A percentile compares a stretch with the other conserved stretches of the same genome.
These are phyloP conservation scores for Marronus borbonicus DNA, from an alignment of 2,888 invertebrate genomes.

Conservation along the genomic window DNA sequence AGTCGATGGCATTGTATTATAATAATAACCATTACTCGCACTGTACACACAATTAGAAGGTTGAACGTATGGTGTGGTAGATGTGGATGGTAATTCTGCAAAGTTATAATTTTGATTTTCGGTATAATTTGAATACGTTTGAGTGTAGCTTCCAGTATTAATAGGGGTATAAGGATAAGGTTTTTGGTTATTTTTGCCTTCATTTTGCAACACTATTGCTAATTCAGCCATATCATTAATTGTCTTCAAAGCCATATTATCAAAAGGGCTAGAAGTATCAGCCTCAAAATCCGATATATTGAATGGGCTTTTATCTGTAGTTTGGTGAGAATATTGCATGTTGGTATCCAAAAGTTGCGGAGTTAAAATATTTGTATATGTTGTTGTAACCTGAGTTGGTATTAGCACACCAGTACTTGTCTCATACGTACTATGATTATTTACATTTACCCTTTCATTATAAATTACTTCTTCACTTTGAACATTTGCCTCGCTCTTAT, in stretches of 20 bases:
- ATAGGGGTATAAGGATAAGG: slow-evolving; percentile 55
- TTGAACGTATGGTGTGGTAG: slow-evolving; percentile 46
- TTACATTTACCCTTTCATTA: slow-evolving; percentile 44
- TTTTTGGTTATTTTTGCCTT: slow-evolving; percentile 55
- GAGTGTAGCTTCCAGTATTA: slow-evolving; percentile 34
- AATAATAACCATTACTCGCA: slow-evolving; percentile 57
- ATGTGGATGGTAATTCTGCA: slow-evolving; percentile 49
- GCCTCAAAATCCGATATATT: slow-evolving; percentile 89
- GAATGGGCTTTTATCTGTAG: slow-evolving; percentile 65
- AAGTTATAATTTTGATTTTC: slow-evolving; percentile 50
- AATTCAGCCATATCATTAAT: slow-evolving; percentile 94
- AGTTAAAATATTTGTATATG: slow-evolving; percentile 66
- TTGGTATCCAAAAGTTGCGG: slow-evolving; percentile 65
- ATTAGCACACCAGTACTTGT: slow-evolving; percentile 58
- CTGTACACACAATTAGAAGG: slow-evolving; percentile 49
- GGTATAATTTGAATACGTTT: slow-evolving; percentile 53
- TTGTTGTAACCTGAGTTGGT: slow-evolving; percentile 62
- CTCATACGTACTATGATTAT: slow-evolving; percentile 32
- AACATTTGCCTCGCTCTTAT: slow-evolving; percentile 53
- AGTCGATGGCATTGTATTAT: slow-evolving; percentile 50
- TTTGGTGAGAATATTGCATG: slow-evolving; percentile 56
- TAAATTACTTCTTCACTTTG: slow-evolving; percentile 48
- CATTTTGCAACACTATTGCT: slow-evolving; percentile 81
- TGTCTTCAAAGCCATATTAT: slow-evolving; percentile 92
- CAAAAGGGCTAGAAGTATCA: slow-evolving; percentile 94